A percentile compares a stretch with the other conserved stretches of the same genome.
phyloP scores from a whole-genome alignment of 2,888 invertebrate genomes.

The Augochlorella aurata region DNA sequence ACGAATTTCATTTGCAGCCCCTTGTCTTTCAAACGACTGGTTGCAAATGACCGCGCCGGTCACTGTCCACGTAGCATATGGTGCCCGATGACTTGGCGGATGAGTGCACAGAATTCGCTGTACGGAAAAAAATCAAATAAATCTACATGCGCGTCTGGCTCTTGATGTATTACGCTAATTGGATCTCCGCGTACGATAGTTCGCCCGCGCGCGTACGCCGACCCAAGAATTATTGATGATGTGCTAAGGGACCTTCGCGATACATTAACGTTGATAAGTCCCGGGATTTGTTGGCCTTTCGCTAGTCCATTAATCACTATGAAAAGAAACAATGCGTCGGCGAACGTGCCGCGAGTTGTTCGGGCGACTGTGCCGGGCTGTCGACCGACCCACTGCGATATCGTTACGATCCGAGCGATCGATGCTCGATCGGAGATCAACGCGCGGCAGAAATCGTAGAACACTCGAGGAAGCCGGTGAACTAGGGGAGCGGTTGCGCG shows the following conservation, averaged over 20 bases:
- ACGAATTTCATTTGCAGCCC: background rate
- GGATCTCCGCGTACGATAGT: background rate
- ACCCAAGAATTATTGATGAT: conserved; percentile 19
- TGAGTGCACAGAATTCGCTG: background rate
- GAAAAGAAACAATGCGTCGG: conserved; percentile 26
- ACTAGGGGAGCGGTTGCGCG: background rate
- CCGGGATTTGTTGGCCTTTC: conserved; percentile 23
- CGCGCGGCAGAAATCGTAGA: background rate
- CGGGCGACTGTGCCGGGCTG: background rate
- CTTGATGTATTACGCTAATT: conserved; percentile 6
- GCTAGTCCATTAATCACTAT: conserved; percentile 20
- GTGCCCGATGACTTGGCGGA: background rate
- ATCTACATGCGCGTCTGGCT: background rate
- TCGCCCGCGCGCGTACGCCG: background rate
- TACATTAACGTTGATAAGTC: conserved; percentile 24
- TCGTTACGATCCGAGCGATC: background rate
- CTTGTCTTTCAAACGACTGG: background rate
- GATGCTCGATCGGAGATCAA: background rate
- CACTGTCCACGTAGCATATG: too few species aligned
- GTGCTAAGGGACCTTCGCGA: conserved; percentile 13
- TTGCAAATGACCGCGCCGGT: background rate
- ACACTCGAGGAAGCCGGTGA: background rate
- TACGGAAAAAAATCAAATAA: background rate
- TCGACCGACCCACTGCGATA: background rate
- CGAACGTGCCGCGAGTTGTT: background rate